Evolutionary conservation across 2,113 vertebrate genomes (phyloP).

Genomic region (Enhydra lutris): DNA sequence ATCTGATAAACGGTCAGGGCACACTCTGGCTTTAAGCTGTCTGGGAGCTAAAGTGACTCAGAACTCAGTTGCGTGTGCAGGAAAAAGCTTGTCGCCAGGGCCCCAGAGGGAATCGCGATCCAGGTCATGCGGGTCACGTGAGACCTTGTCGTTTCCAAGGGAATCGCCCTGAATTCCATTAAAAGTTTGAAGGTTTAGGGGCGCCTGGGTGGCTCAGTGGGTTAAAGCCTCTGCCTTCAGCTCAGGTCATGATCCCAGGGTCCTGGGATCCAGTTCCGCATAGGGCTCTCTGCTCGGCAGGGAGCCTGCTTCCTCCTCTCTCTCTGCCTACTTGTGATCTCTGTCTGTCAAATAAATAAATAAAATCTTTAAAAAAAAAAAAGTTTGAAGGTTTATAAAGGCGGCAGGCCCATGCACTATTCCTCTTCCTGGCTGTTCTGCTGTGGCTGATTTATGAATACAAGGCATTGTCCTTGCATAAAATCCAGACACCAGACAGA

Average conservation of each 20-base stretch:
- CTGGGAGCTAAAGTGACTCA: slow-evolving; percentile 42
- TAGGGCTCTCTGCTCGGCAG: too few relatives aligned
- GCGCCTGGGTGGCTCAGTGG: too few relatives aligned
- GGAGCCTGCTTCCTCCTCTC: too few relatives aligned
- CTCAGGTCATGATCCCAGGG: too few relatives aligned
- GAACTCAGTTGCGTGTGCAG: slow-evolving; percentile 54
- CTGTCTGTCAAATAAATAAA: too few relatives aligned
- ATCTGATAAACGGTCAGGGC: slow-evolving; percentile 40
- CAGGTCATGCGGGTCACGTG: slow-evolving; percentile 63
- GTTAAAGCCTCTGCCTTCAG: too few relatives aligned
- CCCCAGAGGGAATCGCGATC: slow-evolving; percentile 76
- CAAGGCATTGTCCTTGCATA: neutral
- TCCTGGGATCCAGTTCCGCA: too few relatives aligned
- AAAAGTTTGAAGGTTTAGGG: slow-evolving; percentile 65
- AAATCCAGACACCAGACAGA: neutral
- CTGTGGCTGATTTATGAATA: slow-evolving; percentile 30
- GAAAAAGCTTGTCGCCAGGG: slow-evolving; percentile 52
- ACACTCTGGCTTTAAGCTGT: slow-evolving; percentile 45
- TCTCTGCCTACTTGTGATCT: too few relatives aligned
- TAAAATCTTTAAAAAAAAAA: neutral
- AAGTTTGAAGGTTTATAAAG: slow-evolving; percentile 66
- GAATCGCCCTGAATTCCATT: slow-evolving; percentile 46
- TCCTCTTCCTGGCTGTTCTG: slow-evolving; percentile 47
- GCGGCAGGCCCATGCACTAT: neutral
- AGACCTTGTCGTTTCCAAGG: slow-evolving; percentile 70